Conservation (phyloP, 2,888 invertebrate species). For the Myathropa florea region DNA sequence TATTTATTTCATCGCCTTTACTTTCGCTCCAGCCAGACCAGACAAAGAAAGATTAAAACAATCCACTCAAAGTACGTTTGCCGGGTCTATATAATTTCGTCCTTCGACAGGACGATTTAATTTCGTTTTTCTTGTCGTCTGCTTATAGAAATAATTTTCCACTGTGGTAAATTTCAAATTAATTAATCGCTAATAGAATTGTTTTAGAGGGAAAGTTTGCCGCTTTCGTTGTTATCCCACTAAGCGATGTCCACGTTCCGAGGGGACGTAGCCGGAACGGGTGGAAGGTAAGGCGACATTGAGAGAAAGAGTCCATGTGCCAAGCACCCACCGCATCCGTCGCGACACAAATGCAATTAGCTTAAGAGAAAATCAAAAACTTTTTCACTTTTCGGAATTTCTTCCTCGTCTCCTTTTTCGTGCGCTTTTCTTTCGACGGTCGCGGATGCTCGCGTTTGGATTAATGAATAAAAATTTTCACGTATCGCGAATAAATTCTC, state of each 20-base stretch:
- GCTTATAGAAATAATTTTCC: conserved; percentile 40
- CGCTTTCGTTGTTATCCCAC: too few relatives aligned
- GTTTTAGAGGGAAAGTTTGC: conserved; percentile 46
- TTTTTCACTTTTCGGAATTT: conserved; percentile 41
- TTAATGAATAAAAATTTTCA: conserved; percentile 67
- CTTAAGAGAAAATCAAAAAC: conserved; percentile 68
- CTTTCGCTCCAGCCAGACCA: conserved; percentile 2
- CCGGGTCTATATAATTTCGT: not conserved
- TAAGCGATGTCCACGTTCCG: too few relatives aligned
- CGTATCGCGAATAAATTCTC: conserved; percentile 66
- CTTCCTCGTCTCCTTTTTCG: not conserved
- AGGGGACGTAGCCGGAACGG: too few relatives aligned
- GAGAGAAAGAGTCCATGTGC: conserved; percentile 27
- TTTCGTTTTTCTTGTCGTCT: conserved; percentile 1
- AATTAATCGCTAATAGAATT: conserved; percentile 68
- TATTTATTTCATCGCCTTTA: conserved; percentile 55
- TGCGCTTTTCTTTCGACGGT: not conserved
- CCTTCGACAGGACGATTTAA: conserved; percentile 9
- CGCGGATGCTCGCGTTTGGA: not conserved
- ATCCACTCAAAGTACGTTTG: not conserved
- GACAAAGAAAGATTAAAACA: conserved; percentile 26
- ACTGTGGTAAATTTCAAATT: conserved; percentile 63
- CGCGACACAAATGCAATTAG: conserved; percentile 59
- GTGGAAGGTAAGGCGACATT: not conserved
- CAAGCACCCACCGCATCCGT: not conserved